Base-by-base conservation (phyloP, 2,797 vertebrate genomes). In the Etheostoma nigrum region DNA sequence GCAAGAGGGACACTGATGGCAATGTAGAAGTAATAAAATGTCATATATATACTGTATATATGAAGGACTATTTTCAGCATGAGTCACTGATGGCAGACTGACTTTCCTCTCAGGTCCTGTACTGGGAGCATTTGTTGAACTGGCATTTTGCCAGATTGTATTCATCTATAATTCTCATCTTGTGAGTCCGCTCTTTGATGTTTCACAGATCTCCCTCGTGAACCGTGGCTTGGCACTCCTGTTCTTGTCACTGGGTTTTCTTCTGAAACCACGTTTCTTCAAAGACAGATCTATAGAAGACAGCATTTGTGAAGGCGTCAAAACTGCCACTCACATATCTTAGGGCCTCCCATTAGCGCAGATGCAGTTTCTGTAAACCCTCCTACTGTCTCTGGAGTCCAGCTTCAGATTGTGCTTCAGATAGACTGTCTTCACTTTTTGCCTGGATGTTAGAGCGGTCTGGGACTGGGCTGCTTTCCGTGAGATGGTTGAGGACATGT, bases 11-110 rank as follows among this genome's bases (percentile, higher is more conserved):
- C 42, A 33, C 81, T 88, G 76, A 80, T 65, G 74, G 87, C 84
- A 77, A 76, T 90, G 72, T 79, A 85, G 84, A 82, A 82, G 85
- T 91, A 89, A 90, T 92, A 91, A 86, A 88, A 85, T 88, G 88
- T 87, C 89, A 85, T 25, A 25, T 25, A 25, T 4, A 25, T 25
- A 25, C 25, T 25, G 25, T 25, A 33, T 74, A 74, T 87, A 84
- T 88, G 74, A 87, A 89, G 78, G 72, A 83, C 75, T 85, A 81
- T 85, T 25, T 25, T 25, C 25, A 25, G 25, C 25, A 25, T 25
- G 25, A 25, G 25, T 25, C 76, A 72, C 49, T 71, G 78, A 86
- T 67, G 78, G 80, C 83, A 70, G 73, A 72, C 82, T 23, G 81
- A 70, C 61, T 82, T 61, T 80, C 67, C 66, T 78, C 72, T 48